Conservation (phyloP, 2,797 vertebrate genomes). For the Chiroxiphia lanceolata region DNA sequence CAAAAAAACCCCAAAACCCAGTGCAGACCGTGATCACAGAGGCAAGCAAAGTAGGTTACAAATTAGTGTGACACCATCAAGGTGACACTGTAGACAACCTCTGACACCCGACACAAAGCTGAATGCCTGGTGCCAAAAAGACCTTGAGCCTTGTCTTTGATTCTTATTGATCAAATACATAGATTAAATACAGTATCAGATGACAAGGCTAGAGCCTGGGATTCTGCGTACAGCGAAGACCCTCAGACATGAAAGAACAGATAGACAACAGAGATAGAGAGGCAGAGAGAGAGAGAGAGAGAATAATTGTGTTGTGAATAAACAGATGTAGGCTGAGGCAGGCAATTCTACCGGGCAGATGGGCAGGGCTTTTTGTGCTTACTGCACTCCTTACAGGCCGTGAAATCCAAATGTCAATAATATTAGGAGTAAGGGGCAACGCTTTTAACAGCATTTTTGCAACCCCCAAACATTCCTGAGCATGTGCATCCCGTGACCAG, state of each 20-base stretch:
- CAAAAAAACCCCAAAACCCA: background rate
- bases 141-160: slow-evolving; percentile 71
- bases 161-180: slow-evolving; percentile 70
- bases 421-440: background rate
- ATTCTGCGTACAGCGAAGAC: slow-evolving; percentile 16
- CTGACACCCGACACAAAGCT: slow-evolving; percentile 47
- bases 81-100: slow-evolving; percentile 61
- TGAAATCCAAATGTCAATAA: slow-evolving; percentile 30
- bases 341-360: background rate
- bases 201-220: slow-evolving; percentile 49
- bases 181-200: slow-evolving; percentile 72
- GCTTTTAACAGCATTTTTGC: slow-evolving; percentile 59
- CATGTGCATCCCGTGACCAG: slow-evolving; percentile 81
- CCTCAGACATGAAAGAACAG: slow-evolving; percentile 56
- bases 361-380: slow-evolving; percentile 37
- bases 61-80: slow-evolving; percentile 21
- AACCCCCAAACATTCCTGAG: slow-evolving; percentile 82
- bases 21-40: background rate
- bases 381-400: slow-evolving; percentile 45
- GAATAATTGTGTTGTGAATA: slow-evolving; percentile 28
- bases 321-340: slow-evolving; percentile 44
- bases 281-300: background rate
- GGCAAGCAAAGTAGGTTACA: slow-evolving; percentile 35
- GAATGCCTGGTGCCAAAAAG: slow-evolving; percentile 62
- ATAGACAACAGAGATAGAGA: slow-evolving; percentile 41